A percentile compares a stretch with the other conserved stretches of the same genome.
Conservation (phyloP, 2,888 invertebrate genomes). For the Erannis defoliaria region DNA sequence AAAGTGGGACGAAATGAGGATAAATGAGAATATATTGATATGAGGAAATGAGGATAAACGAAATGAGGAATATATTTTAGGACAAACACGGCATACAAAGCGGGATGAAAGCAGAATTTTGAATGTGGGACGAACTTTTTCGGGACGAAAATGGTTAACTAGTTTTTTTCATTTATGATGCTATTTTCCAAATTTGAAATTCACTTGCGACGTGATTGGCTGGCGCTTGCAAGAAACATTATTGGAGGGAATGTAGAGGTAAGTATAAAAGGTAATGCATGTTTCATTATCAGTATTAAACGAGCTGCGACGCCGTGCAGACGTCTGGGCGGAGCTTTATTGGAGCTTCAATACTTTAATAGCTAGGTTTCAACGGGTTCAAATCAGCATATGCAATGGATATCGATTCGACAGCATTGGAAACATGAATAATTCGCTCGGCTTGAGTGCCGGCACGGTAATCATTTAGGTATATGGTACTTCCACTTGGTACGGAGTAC, state of each 20-base stretch:
- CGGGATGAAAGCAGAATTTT: too few relatives aligned
- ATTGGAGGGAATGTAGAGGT: conserved; percentile 46
- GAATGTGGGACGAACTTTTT: too few relatives aligned
- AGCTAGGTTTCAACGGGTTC: conserved; percentile 63
- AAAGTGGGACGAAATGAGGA: too few relatives aligned
- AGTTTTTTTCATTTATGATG: neutral
- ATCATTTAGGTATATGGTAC: conserved; percentile 15
- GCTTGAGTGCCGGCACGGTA: conserved; percentile 28
- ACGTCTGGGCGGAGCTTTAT: conserved; percentile 66
- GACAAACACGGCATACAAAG: too few relatives aligned
- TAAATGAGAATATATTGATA: too few relatives aligned
- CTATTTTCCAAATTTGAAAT: conserved; percentile 63
- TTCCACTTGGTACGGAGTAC: neutral
- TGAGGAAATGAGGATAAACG: too few relatives aligned
- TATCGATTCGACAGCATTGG: conserved; percentile 60
- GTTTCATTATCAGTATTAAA: conserved; percentile 75
- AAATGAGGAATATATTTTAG: too few relatives aligned
- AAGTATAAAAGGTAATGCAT: conserved; percentile 68
- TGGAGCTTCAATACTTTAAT: conserved; percentile 31
- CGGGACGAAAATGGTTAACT: too few relatives aligned
- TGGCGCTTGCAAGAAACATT: conserved; percentile 40
- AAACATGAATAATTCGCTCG: conserved; percentile 41
- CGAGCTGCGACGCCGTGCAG: conserved; percentile 59
- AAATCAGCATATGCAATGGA: conserved; percentile 76
- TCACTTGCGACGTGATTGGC: conserved; percentile 67